phyloP scores from a whole-genome alignment of 64 coral and sea anemone genomes.

The Cladopsammia gracilis region DNA sequence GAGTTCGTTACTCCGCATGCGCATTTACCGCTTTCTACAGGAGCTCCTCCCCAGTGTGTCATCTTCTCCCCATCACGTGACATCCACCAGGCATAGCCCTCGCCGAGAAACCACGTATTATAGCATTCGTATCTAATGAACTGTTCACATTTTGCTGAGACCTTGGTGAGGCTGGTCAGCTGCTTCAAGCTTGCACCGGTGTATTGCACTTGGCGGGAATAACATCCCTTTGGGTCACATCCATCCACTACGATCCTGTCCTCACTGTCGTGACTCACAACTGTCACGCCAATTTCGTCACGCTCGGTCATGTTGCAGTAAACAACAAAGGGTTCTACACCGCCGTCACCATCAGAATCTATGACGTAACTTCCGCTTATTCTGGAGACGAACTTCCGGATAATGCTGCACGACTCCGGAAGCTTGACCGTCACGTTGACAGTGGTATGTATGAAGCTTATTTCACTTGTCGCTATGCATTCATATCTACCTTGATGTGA shows the following conservation, averaged over 20 bases:
- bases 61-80: slow-evolving; percentile 22
- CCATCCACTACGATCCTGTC: slow-evolving; percentile 17
- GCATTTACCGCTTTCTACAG: slow-evolving; percentile 18
- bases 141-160: slow-evolving; percentile 38
- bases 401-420: too few relatives aligned
- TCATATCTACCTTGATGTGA: too few relatives aligned
- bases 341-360: slow-evolving; percentile 15
- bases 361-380: slow-evolving; percentile 32
- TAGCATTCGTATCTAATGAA: slow-evolving; percentile 46
- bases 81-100: slow-evolving; percentile 48
- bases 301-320: slow-evolving; percentile 41
- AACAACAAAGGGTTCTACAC: not conserved
- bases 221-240: not conserved
- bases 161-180: not conserved
- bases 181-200: not conserved
- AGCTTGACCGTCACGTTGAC: too few relatives aligned
- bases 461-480: too few relatives aligned
- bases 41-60: slow-evolving; percentile 44
- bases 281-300: slow-evolving; percentile 48
- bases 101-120: not conserved
- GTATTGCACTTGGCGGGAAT: not conserved
- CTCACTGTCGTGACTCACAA: slow-evolving; percentile 52
- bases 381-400: not conserved
- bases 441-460: too few relatives aligned
- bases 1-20: slow-evolving; percentile 30